A percentile compares a stretch with the other conserved stretches of the same genome.
These are phyloP conservation scores for Hippocampus guttulatus DNA, from an alignment of 2,113 vertebrate genomes.

Conservation along the genomic window DNA sequence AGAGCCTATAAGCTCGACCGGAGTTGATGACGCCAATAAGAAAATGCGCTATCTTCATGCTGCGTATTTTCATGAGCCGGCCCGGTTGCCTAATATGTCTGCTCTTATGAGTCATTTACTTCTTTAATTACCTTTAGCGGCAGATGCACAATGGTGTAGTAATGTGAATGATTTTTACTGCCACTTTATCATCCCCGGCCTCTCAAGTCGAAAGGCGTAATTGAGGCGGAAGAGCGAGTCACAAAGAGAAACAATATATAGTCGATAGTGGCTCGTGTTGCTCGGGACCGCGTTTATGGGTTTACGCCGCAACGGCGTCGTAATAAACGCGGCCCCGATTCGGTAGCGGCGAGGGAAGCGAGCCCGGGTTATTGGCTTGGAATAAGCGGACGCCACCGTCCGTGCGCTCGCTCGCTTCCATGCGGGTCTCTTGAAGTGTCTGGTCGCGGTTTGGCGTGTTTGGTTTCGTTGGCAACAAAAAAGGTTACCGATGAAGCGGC, in stretches of 20 bases:
- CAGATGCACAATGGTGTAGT: conserved; percentile 99
- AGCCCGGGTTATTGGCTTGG: conserved; percentile 74
- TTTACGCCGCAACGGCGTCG: conserved; percentile 95
- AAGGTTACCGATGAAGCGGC: conserved; percentile 36
- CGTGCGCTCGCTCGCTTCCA: conserved; percentile 7
- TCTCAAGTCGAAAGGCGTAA: conserved; percentile 98
- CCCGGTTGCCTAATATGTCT: conserved; percentile 99
- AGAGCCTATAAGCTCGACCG: conserved; percentile 71
- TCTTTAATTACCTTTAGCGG: conserved; percentile 99
- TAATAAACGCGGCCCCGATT: conserved; percentile 94
- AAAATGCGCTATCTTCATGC: conserved; percentile 97
- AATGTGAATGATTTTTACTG: conserved; percentile 99
- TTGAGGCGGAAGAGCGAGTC: conserved; percentile 98
- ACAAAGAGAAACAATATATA: conserved; percentile 97
- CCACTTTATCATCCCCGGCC: conserved; percentile 98
- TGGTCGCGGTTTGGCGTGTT: conserved; percentile 7
- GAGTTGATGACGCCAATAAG: conserved; percentile 93
- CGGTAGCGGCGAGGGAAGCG: conserved; percentile 83
- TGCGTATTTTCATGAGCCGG: conserved; percentile 97
- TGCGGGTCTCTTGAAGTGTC: conserved; percentile 10
- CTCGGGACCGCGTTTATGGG: conserved; percentile 94
- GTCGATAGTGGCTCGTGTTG: conserved; percentile 96
- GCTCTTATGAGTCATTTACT: conserved; percentile 99
- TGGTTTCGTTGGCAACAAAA: conserved; percentile 1
- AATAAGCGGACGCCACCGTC: conserved; percentile 34